Evolutionary conservation across 2,888 invertebrate genomes (phyloP).

Genomic region (Argyra leucocephala): DNA sequence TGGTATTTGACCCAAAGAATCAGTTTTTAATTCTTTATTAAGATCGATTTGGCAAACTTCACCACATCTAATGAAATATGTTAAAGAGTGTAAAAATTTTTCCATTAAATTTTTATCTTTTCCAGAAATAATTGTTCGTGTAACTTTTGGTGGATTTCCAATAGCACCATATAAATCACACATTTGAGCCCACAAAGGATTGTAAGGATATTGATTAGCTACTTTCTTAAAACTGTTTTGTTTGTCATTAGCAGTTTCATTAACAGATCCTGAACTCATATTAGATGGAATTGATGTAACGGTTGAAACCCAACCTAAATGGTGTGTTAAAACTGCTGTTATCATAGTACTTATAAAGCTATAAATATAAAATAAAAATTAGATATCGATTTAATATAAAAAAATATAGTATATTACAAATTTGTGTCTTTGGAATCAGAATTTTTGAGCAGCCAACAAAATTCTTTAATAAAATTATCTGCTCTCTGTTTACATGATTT

Average conservation of each 20-base stretch:
- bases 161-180: conserved; percentile 78
- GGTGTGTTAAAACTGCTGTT: conserved; percentile 80
- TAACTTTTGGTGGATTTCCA: conserved; percentile 65
- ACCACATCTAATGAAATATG: conserved; percentile 79
- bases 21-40: conserved; percentile 41
- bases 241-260: conserved; percentile 35
- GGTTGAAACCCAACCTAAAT: conserved; percentile 84
- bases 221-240: conserved; percentile 48
- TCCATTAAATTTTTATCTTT: conserved; percentile 54
- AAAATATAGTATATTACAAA: conserved; percentile 58
- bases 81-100: conserved; percentile 65
- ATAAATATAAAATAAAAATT: conserved; percentile 39
- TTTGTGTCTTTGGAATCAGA: conserved; percentile 79
- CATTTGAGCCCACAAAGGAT: conserved; percentile 83
- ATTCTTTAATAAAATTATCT: conserved; percentile 46
- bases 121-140: conserved; percentile 72
- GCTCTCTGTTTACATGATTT: conserved; percentile 42
- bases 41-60: conserved; percentile 52
- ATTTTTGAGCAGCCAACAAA: conserved; percentile 58
- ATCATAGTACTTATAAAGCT: conserved; percentile 84
- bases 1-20: conserved; percentile 19
- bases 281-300: conserved; percentile 44
- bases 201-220: conserved; percentile 63
- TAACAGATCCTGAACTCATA: conserved; percentile 26
- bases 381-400: conserved; percentile 12